phyloP scores from a whole-genome alignment of 2,888 invertebrate species.

The Abrostola tripartita region DNA sequence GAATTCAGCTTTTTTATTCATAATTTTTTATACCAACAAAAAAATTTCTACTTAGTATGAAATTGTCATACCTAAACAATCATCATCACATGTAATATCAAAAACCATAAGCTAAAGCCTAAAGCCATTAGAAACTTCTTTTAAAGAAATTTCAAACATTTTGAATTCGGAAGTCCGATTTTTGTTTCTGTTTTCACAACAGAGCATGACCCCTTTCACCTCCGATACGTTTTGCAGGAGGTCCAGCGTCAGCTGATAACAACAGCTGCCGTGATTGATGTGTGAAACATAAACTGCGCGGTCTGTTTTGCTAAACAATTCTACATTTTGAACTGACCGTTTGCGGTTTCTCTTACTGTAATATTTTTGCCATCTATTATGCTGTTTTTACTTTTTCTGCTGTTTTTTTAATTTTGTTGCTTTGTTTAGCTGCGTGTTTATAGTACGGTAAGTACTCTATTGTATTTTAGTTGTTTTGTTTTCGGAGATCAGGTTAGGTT shows the following conservation, averaged over 20 bases:
- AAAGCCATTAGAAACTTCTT: not conserved
- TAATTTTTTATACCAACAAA: too few species aligned
- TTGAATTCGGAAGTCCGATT: not conserved
- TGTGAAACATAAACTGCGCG: slow-evolving; percentile 28
- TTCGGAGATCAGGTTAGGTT: too few species aligned
- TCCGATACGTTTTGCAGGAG: slow-evolving; percentile 15
- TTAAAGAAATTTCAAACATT: too few species aligned
- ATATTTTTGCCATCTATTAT: too few species aligned
- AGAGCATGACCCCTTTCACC: not conserved
- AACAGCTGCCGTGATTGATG: slow-evolving; percentile 39
- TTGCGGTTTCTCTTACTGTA: slow-evolving; percentile 7
- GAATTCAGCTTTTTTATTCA: too few species aligned
- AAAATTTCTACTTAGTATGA: too few species aligned
- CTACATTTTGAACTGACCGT: slow-evolving; percentile 8
- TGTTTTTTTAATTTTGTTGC: not conserved
- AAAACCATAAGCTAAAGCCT: too few species aligned
- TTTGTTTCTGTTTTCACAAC: not conserved
- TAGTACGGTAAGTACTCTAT: not conserved
- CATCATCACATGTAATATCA: too few species aligned
- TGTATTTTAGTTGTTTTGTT: too few species aligned
- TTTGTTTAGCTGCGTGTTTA: not conserved
- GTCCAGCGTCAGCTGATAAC: slow-evolving; percentile 29
- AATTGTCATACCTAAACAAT: too few species aligned
- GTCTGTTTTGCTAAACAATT: slow-evolving; percentile 27
- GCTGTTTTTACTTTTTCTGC: too few species aligned